Evolutionary conservation across 2,888 invertebrate species (phyloP), one percentile per base, ranked within the genome.

Genomic region (Lepidocyrtinus sp.): DNA sequence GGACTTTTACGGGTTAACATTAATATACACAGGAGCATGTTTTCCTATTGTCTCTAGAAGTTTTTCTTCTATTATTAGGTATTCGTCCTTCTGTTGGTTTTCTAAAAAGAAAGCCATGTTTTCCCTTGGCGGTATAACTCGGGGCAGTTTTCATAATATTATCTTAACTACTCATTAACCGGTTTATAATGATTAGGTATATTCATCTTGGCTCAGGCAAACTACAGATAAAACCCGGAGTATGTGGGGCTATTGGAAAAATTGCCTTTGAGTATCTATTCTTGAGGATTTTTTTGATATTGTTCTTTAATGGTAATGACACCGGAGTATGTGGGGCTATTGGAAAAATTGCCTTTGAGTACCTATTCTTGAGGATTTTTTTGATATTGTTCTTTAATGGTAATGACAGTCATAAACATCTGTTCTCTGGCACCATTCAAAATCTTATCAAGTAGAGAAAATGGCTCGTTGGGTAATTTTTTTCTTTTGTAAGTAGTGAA

Each of bases 141-240:
- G 45, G 21, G 68, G 68, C 50, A 46, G 24, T 46, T 50, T 69
- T 67, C 22, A 55, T 69, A 55, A 50, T 69, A 50, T 69, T 69
- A 69, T 69, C 68, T 69, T 69, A 69, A 69, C 68, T 50, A 50
- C 68, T 69, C 68, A 69, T 69, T 69, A 69, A 69, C 68, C 68
- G 68, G 68, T 69, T 69, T 69, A 50, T 55, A 67, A 67, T 67
- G 67, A 67, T 67, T 45, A 67, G n/a, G n/a, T 45, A 36, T 12
- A 36, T 36, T 36, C 36, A 36, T 7, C 5, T 36, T 36, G 5
- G 5, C 5, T 5, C 5, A 36, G 36, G 36, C 5, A 36, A 36
- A 5, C 36, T 12, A 5, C 36, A 7, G 36, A 36, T 36, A 36
- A 36, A 36, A 36, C 12, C 36, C 36, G 36, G 36, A 36, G 36